phyloP scores from a whole-genome alignment of 2,113 vertebrate genomes.

The Calcarius ornatus region DNA sequence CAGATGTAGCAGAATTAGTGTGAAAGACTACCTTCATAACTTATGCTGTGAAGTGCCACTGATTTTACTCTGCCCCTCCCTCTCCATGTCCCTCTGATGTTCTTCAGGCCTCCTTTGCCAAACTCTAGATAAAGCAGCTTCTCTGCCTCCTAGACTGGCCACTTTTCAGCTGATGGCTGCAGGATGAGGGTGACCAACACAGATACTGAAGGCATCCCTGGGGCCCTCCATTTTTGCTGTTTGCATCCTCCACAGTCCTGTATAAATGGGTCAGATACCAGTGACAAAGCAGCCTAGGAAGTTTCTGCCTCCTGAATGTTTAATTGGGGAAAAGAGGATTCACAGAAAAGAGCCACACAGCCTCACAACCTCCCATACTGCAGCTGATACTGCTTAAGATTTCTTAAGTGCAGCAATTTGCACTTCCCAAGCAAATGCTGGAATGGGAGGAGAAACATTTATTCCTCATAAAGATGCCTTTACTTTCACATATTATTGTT shows the following conservation, averaged over 20 bases:
- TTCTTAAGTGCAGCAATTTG: not conserved
- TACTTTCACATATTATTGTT: not conserved
- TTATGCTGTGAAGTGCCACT: not conserved
- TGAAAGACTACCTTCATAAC: not conserved
- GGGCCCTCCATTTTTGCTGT: not conserved
- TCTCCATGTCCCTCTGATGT: not conserved
- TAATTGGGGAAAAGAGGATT: not conserved
- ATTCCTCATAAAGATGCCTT: not conserved
- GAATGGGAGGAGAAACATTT: rapidly evolving
- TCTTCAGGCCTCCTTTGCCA: not conserved
- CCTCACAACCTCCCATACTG: not conserved
- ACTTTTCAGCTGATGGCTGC: not conserved
- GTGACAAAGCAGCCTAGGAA: not conserved
- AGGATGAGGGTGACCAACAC: not conserved
- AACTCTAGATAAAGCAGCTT: not conserved
- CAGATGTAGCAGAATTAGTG: not conserved
- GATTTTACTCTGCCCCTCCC: not conserved
- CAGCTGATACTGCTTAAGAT: not conserved
- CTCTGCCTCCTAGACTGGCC: not conserved
- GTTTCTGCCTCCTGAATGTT: not conserved
- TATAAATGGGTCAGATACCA: not conserved
- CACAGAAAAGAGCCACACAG: not conserved
- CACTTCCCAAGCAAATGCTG: not conserved
- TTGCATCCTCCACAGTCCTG: not conserved
- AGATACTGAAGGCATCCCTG: not conserved